Evolutionary conservation across 2,888 invertebrate genomes (phyloP).

Genomic region (Mimas tiliae): DNA sequence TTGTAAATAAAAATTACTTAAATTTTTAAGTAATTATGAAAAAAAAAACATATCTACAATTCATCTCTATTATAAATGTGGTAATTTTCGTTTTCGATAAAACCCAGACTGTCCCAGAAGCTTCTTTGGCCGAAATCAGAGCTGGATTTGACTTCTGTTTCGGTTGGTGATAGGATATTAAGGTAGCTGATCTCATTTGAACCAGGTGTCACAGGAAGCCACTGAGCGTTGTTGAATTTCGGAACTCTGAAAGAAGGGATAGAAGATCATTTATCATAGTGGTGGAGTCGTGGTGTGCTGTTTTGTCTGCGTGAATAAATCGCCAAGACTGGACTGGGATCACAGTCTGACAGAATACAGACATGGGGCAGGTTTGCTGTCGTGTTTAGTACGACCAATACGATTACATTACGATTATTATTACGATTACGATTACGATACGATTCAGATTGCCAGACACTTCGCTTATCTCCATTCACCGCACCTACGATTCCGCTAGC

Average conservation of each 20-base stretch:
- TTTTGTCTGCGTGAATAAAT: no score
- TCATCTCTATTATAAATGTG: conserved; percentile 65
- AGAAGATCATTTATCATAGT: neutral
- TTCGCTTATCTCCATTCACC: no score
- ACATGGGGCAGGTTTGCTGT: no score
- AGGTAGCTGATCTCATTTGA: conserved; percentile 76
- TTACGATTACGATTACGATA: no score
- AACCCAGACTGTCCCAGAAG: conserved; percentile 86
- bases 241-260: conserved; percentile 65
- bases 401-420: no score
- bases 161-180: conserved; percentile 77
- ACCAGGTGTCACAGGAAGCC: conserved; percentile 76
- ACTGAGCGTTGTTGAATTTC: conserved; percentile 63
- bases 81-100: conserved; percentile 84
- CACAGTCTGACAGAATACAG: no score
- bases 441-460: no score
- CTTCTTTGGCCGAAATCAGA: conserved; percentile 81
- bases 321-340: no score
- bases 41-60: conserved; percentile 55
- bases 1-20: neutral
- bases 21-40: neutral
- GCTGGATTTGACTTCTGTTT: conserved; percentile 69
- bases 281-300: no score
- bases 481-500: no score
- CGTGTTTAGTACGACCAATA: no score